These are phyloP conservation scores for Idaea biselata DNA, from an alignment of 2,888 invertebrate genomes.

Conservation along the genomic window DNA sequence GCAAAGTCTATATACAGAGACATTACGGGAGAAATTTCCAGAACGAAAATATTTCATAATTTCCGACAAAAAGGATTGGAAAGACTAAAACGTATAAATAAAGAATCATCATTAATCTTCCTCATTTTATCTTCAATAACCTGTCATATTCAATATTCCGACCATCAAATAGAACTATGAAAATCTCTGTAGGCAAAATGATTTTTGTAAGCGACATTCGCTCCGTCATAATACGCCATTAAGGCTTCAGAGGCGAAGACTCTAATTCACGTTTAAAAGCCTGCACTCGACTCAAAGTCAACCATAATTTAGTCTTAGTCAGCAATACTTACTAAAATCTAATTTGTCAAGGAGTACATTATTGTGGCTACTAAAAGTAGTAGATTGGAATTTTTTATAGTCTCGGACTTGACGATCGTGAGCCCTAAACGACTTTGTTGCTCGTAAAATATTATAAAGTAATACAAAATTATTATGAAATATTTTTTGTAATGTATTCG, in stretches of 20 bases:
- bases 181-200: constrained; percentile 56
- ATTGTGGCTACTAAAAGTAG: constrained; percentile 50
- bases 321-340: constrained; percentile 75
- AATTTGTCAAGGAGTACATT: constrained; percentile 73
- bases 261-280: constrained; percentile 79
- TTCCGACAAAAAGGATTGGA: not conserved
- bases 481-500: constrained; percentile 21
- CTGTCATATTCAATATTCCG: constrained; percentile 25
- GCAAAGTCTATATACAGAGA: not conserved
- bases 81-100: not conserved
- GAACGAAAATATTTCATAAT: not conserved
- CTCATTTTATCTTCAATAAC: constrained; percentile 1
- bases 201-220: constrained; percentile 67
- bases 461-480: constrained; percentile 25
- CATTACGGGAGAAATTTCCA: not conserved
- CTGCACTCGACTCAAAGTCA: constrained; percentile 78
- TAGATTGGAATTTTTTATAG: constrained; percentile 24
- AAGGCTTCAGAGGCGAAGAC: constrained; percentile 69
- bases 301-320: constrained; percentile 76
- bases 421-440: constrained; percentile 25
- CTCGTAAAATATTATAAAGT: constrained; percentile 29
- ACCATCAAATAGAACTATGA: constrained; percentile 35
- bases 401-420: constrained; percentile 18
- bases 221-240: constrained; percentile 77
- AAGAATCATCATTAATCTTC: not conserved